Conservation (phyloP, 2,797 vertebrate species). For the Platyrinchus mystaceus region DNA sequence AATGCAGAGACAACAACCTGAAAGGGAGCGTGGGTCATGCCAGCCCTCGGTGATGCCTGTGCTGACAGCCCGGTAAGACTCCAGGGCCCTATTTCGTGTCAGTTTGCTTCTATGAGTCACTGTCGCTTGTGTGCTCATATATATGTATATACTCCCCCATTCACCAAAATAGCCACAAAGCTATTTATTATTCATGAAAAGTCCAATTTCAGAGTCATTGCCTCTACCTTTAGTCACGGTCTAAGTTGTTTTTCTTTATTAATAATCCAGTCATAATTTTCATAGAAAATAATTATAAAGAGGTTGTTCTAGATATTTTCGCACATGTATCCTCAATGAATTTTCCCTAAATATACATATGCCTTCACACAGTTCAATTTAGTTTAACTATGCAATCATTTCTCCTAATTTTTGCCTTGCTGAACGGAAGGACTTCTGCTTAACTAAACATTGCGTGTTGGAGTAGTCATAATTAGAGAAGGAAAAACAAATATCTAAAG, state of each 20-base stretch:
- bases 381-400: background rate
- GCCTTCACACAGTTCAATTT: background rate
- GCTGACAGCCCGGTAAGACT: background rate
- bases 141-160: background rate
- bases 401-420: background rate
- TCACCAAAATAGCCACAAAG: background rate
- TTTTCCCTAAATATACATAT: background rate
- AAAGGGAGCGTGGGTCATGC: background rate
- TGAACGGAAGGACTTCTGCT: background rate
- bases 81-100: background rate
- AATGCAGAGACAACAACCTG: background rate
- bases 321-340: background rate
- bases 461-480: background rate
- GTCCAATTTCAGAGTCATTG: background rate
- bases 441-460: background rate
- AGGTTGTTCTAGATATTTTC: background rate
- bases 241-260: background rate
- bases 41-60: fast-evolving
- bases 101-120: background rate
- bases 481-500: background rate
- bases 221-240: background rate
- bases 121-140: background rate
- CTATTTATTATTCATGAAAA: background rate
- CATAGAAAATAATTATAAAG: background rate
- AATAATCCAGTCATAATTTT: background rate